A percentile compares a stretch with the other conserved stretches of the same genome.
Conservation (phyloP, 2,113 vertebrate genomes). For the Mus pahari region DNA sequence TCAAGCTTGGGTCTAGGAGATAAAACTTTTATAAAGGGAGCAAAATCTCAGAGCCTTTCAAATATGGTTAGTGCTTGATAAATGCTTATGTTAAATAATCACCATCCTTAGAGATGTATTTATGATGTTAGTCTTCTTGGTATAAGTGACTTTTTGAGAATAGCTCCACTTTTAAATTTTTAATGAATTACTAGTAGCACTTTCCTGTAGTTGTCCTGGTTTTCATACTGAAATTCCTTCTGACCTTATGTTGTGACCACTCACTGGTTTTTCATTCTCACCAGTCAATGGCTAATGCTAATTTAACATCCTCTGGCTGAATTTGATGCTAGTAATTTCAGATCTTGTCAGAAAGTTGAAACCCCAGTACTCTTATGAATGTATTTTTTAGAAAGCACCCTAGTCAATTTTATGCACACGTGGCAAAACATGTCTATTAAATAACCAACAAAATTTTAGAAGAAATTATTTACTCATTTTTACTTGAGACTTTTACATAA, state of each 20-base stretch:
- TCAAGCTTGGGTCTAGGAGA: not conserved
- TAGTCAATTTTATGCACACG: constrained; percentile 46
- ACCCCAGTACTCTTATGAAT: constrained; percentile 74
- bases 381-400: constrained; percentile 49
- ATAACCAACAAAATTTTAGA: constrained; percentile 43
- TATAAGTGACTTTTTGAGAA: constrained; percentile 41
- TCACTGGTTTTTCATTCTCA: constrained; percentile 70
- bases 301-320: constrained; percentile 71
- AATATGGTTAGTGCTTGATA: constrained; percentile 30
- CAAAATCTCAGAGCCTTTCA: constrained; percentile 47
- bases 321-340: constrained; percentile 81
- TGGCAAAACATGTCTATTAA: constrained; percentile 62
- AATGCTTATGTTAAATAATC: constrained; percentile 51
- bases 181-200: not conserved
- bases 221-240: constrained; percentile 81
- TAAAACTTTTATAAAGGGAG: constrained; percentile 11
- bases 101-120: constrained; percentile 12
- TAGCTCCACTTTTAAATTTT: constrained; percentile 52
- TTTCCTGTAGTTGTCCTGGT: not conserved
- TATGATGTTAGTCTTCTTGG: constrained; percentile 28
- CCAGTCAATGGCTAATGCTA: constrained; percentile 84
- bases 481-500: constrained; percentile 50
- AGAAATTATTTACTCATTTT: constrained; percentile 49
- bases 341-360: constrained; percentile 46
- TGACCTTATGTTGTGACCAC: constrained; percentile 79